Conservation (phyloP, 1,140 invertebrate species). For the Brachionus sp. region DNA sequence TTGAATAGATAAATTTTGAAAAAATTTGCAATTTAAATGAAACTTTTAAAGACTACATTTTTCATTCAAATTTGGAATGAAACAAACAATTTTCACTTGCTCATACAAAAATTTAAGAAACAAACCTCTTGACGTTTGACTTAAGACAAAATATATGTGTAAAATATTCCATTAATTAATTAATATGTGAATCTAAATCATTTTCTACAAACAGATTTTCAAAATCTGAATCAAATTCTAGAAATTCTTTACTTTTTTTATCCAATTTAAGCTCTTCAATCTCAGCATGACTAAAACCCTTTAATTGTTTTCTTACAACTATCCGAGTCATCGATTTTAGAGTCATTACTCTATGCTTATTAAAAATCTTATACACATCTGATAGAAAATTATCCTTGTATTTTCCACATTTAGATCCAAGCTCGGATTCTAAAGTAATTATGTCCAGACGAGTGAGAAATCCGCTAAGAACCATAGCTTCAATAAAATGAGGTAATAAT, state of each 20-base stretch:
- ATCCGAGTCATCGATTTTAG: background rate
- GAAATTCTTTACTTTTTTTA: background rate
- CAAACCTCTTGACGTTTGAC: too few species aligned
- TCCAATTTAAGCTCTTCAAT: conserved; percentile 4
- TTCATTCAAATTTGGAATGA: too few species aligned
- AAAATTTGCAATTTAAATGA: too few species aligned
- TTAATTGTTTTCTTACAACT: background rate
- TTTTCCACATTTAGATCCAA: background rate
- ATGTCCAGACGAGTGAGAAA: background rate
- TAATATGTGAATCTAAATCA: background rate
- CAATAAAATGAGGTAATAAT: background rate
- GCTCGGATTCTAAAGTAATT: background rate
- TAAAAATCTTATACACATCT: background rate
- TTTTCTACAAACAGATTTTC: background rate
- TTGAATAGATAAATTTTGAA: too few species aligned
- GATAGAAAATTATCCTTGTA: background rate
- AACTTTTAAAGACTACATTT: too few species aligned
- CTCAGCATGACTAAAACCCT: background rate
- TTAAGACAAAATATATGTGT: background rate
- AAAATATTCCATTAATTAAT: background rate
- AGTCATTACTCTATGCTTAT: background rate
- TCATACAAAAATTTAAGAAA: background rate
- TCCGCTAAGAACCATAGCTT: conserved; percentile 21
- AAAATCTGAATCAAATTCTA: background rate
- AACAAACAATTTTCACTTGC: background rate